Evolutionary conservation across 2,888 invertebrate species (phyloP).

Genomic region (Hemithea aestivaria): DNA sequence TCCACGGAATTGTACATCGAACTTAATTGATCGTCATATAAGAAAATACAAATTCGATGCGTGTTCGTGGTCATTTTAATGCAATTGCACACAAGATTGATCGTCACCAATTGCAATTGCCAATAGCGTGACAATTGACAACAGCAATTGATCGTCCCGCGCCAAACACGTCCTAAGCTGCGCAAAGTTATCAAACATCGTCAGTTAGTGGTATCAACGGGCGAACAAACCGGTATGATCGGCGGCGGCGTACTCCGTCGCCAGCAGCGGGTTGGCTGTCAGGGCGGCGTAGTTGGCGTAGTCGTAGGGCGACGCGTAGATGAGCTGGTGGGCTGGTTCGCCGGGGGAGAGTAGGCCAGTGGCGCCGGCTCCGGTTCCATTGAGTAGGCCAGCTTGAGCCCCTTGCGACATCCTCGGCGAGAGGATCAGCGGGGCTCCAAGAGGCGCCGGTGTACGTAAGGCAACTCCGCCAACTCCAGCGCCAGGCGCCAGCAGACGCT

Average conservation of each 20-base stretch:
- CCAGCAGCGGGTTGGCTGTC: slow-evolving; percentile 88
- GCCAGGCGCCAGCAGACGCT: slow-evolving; percentile 83
- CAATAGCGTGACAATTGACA: too few relatives aligned
- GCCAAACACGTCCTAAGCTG: not conserved
- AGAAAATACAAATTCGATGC: too few relatives aligned
- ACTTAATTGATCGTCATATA: too few relatives aligned
- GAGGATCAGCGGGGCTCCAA: slow-evolving; percentile 95
- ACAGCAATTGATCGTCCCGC: too few relatives aligned
- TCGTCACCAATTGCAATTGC: too few relatives aligned
- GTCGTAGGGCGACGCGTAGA: slow-evolving; percentile 92
- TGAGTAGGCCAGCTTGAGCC: slow-evolving; percentile 84
- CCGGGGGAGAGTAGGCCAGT: slow-evolving; percentile 75
- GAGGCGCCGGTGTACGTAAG: slow-evolving; percentile 84
- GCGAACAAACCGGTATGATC: slow-evolving; percentile 93
- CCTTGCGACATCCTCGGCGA: slow-evolving; percentile 93
- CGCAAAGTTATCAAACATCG: slow-evolving; percentile 27
- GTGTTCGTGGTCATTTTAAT: too few relatives aligned
- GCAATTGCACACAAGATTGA: too few relatives aligned
- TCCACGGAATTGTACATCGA: too few relatives aligned
- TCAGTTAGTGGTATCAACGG: slow-evolving; percentile 58
- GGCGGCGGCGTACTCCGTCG: slow-evolving; percentile 88
- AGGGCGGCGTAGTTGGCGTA: slow-evolving; percentile 95
- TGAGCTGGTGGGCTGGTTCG: slow-evolving; percentile 88
- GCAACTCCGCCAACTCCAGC: slow-evolving; percentile 78
- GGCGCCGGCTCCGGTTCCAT: slow-evolving; percentile 61